phyloP scores from a whole-genome alignment of 2,888 invertebrate species.

The Trilocha varians region DNA sequence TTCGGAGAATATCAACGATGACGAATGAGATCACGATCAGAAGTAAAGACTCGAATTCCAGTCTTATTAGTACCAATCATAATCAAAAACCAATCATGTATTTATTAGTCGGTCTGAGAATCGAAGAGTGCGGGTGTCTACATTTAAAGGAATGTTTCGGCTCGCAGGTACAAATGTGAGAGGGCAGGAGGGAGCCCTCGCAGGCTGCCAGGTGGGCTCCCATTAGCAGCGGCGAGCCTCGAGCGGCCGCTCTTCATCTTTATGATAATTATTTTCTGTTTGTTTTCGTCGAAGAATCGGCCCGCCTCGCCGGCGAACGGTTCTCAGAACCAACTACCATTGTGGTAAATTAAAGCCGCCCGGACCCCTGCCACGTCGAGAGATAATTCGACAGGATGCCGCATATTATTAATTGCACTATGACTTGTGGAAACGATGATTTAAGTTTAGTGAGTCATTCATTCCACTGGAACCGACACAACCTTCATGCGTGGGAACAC shows the following conservation, averaged over 20 bases:
- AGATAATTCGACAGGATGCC: conserved; percentile 74
- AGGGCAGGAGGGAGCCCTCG: conserved; percentile 26
- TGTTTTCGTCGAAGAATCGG: conserved; percentile 72
- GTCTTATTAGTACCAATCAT: conserved; percentile 22
- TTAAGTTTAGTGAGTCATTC: conserved; percentile 70
- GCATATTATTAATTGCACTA: conserved; percentile 74
- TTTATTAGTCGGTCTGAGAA: conserved; percentile 33
- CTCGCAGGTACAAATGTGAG: conserved; percentile 22
- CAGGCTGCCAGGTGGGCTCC: conserved; percentile 65
- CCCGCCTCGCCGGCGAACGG: conserved; percentile 64
- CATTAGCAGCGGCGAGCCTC: conserved; percentile 65
- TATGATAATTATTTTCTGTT: conserved; percentile 74
- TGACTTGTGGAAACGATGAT: conserved; percentile 73
- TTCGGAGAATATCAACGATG: background rate
- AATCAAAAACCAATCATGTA: conserved; percentile 44
- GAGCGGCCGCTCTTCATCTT: conserved; percentile 73
- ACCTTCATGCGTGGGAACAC: conserved; percentile 60
- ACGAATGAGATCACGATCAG: background rate
- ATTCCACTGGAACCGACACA: conserved; percentile 51
- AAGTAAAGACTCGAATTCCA: conserved; percentile 1
- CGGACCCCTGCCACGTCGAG: conserved; percentile 71
- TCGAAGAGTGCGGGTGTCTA: conserved; percentile 14
- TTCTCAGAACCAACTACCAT: conserved; percentile 71
- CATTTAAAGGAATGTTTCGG: conserved; percentile 29
- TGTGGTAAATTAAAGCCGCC: conserved; percentile 73